phyloP scores from a whole-genome alignment of 1,140 invertebrate species.

The Drosophila sp. region DNA sequence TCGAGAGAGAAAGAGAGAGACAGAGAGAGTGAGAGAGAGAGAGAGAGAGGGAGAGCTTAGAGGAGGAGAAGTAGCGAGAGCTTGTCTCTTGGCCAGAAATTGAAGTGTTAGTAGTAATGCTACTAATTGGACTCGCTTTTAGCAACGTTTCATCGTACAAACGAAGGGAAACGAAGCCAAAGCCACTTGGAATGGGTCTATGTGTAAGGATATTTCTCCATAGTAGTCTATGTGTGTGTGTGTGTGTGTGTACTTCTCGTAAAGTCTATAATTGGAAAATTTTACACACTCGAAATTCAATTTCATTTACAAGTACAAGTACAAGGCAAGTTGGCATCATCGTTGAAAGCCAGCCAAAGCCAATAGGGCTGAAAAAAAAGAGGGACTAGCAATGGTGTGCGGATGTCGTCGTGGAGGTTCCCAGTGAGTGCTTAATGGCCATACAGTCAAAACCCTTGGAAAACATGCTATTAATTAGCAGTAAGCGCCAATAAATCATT shows the following conservation, averaged over 20 bases:
- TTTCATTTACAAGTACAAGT: conserved; percentile 45
- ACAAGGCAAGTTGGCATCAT: conserved; percentile 21
- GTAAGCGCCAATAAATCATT: not conserved
- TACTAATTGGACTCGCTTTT: conserved; percentile 82
- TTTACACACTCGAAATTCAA: conserved; percentile 80
- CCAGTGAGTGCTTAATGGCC: conserved; percentile 1
- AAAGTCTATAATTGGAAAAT: conserved; percentile 79
- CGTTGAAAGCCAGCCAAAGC: conserved; percentile 20
- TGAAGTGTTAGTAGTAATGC: conserved; percentile 82
- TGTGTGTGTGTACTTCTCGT: conserved; percentile 13
- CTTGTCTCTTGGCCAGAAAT: conserved; percentile 58
- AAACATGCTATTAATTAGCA: conserved; percentile 35
- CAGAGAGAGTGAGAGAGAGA: conserved; percentile 17
- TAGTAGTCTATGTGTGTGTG: conserved; percentile 1
- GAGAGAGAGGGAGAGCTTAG: not conserved
- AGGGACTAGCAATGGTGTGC: no score
- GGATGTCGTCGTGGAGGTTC: not conserved
- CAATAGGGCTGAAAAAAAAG: not conserved
- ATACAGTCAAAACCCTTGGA: conserved; percentile 17
- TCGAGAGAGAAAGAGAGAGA: conserved; percentile 40
- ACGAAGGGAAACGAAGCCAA: conserved; percentile 31
- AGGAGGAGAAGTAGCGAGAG: not conserved
- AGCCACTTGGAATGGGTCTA: conserved; percentile 22
- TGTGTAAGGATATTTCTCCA: conserved; percentile 8
- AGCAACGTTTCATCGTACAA: conserved; percentile 64